A percentile compares a stretch with the other conserved stretches of the same genome.
Conservation (phyloP, 2,888 invertebrate genomes). For the Drosophila rubida region DNA sequence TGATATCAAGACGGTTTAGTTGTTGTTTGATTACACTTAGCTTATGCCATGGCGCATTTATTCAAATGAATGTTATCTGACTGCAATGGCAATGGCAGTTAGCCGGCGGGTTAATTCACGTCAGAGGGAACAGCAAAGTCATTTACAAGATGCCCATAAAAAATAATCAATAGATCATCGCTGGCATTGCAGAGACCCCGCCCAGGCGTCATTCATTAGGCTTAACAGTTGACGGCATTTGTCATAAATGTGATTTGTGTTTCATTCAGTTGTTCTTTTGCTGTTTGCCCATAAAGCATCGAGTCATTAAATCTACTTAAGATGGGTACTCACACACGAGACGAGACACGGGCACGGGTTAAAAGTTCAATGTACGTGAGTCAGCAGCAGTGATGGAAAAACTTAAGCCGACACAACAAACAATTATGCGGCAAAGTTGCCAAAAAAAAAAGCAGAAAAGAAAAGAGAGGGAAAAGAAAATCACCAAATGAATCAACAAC, state of each 20-base stretch:
- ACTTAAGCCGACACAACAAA: conserved; percentile 50
- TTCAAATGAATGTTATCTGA: conserved; percentile 64
- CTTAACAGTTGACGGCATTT: conserved; percentile 57
- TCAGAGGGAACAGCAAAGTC: background rate
- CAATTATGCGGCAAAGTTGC: conserved; percentile 67
- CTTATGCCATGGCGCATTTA: conserved; percentile 45
- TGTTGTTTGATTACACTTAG: conserved; percentile 35
- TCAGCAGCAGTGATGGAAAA: conserved; percentile 60
- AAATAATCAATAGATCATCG: conserved; percentile 19
- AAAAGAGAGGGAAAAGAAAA: conserved; percentile 1
- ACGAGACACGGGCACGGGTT: conserved; percentile 51
- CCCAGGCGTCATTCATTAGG: conserved; percentile 22
- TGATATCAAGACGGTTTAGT: conserved; percentile 43
- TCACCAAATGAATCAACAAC: conserved; percentile 29
- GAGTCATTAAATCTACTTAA: conserved; percentile 79
- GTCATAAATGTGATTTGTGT: conserved; percentile 73
- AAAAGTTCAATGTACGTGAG: conserved; percentile 74
- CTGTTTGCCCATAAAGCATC: conserved; percentile 41
- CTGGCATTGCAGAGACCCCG: background rate
- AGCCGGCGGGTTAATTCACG: background rate
- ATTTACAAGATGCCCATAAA: conserved; percentile 44
- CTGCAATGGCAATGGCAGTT: conserved; percentile 49
- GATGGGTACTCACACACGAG: conserved; percentile 48
- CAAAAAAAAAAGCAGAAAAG: conserved; percentile 36
- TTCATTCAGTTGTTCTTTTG: conserved; percentile 31